These are phyloP conservation scores for Rhagonycha lutea DNA, from an alignment of 2,888 invertebrate genomes.

Conservation along the genomic window DNA sequence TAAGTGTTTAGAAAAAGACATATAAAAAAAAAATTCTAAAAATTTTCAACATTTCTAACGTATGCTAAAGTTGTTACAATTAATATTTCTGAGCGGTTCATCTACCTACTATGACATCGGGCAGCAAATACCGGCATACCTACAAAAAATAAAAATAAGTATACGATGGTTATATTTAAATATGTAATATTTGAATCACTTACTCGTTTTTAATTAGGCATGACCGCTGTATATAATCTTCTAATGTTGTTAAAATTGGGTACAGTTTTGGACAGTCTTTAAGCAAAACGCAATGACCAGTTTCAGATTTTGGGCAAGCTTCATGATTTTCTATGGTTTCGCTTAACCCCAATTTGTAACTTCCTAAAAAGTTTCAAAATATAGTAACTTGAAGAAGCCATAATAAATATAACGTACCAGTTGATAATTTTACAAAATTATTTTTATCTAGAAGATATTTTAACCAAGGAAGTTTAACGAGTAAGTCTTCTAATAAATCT, in stretches of 20 bases:
- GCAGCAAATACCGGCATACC: constrained; percentile 4
- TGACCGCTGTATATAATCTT: constrained; percentile 4
- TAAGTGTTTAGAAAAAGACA: no score
- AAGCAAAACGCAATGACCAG: constrained; percentile 15
- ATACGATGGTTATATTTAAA: neutral
- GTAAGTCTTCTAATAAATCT: neutral
- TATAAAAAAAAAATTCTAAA: no score
- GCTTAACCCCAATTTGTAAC: constrained; percentile 16
- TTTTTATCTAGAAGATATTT: constrained; percentile 2
- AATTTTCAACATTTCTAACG: no score
- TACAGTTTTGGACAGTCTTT: constrained; percentile 15
- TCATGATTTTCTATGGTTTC: constrained; percentile 3
- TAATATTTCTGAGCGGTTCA: no score
- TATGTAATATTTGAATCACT: neutral
- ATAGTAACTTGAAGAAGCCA: neutral
- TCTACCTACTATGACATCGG: neutral
- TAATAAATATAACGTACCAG: neutral
- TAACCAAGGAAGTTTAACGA: constrained; percentile 12
- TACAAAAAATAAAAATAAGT: neutral
- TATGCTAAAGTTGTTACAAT: no score
- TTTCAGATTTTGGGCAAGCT: constrained; percentile 10
- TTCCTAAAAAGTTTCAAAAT: constrained; percentile 2
- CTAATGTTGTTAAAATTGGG: neutral
- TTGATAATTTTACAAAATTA: neutral
- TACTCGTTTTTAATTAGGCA: constrained; percentile 19